Percentiles rank a stretch among this genome's conserved stretches.
These are phyloP conservation scores for Nyctibius grandis DNA, from an alignment of 2,797 vertebrate genomes.

Conservation along the genomic window DNA sequence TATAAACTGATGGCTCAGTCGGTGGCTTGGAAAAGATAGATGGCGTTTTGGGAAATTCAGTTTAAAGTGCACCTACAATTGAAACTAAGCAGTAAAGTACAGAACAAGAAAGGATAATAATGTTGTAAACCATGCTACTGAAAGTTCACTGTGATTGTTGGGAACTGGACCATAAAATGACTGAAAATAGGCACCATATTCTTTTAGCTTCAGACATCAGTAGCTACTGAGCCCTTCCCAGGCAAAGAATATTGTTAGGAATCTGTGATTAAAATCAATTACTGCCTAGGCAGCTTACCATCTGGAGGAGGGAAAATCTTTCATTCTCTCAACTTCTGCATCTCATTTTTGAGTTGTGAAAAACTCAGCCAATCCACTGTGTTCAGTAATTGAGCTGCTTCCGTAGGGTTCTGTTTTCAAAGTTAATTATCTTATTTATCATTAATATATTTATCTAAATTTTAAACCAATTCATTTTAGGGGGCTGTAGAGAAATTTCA, in stretches of 20 bases:
- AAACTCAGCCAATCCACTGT: not conserved
- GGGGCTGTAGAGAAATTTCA: not conserved
- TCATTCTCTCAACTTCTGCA: not conserved
- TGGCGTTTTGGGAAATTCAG: not conserved
- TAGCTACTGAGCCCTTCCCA: not conserved
- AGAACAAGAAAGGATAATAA: not conserved
- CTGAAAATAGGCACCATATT: not conserved
- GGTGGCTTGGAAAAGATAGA: not conserved
- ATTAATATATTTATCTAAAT: not conserved
- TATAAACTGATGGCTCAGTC: not conserved
- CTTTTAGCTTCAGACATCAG: not conserved
- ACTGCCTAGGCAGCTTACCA: not conserved
- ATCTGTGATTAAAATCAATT: slow-evolving; percentile 1
- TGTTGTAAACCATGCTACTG: not conserved
- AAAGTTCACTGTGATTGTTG: not conserved
- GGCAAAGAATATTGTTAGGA: not conserved
- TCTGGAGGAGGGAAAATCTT: not conserved
- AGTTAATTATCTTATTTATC: not conserved
- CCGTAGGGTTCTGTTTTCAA: not conserved
- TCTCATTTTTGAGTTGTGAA: not conserved
- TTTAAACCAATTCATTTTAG: not conserved
- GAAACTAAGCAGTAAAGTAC: not conserved
- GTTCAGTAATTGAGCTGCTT: not conserved
- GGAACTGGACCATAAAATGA: not conserved
- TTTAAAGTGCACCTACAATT: not conserved